Base-by-base conservation (phyloP, 1,140 invertebrate genomes). In the Macrotrachela quadricornifera region DNA sequence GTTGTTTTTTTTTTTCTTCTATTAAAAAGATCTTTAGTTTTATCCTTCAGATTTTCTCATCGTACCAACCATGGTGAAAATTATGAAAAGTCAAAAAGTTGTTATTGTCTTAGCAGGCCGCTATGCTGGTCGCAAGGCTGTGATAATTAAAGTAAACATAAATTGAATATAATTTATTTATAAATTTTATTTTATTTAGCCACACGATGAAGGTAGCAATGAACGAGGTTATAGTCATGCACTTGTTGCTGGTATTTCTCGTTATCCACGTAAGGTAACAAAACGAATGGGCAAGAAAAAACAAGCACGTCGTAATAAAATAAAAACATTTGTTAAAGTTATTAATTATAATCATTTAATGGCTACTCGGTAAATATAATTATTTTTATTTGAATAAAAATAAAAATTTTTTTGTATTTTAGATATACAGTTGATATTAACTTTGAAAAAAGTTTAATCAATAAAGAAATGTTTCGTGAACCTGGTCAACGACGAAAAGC, bases 311-410 rank as follows among this genome's bases (percentile, higher is more conserved):
- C 77, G 88, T 61, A 91, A 83, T 59, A 95, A 92, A 71, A 80
- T 99, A 57, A 97, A 96, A 79, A 82, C 92, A 58, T 99, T 99
- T 71, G 75, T 97, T 43, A 91, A 86, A 76, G 77, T 92, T 48
- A 71, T 90, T 51, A 96, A 95, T 71, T 94, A 92, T 75, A 95
- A 94, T 63, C 92, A 97, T 70, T 71, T 97, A 56, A 92, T 99
- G 84, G 92, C 92, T 53, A 99, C 92, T 15, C 65, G 75, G 70
- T 76, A 60, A 57, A 54, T 56, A 12, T 15, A 37, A 41, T 56
- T 36, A n/a, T 47, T 38, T 8, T 2, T 30, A 30, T 30, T 30
- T 30, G 21, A 30, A 30, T 30, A 30, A 4, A 30, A 30, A 30
- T 30, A 30, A 30, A 30, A n/a, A n/a, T 9, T 36, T 39, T 11